Evolutionary conservation across 2,888 invertebrate genomes (phyloP), one percentile per base, ranked within the genome.

Genomic region (Ceramica pisi): DNA sequence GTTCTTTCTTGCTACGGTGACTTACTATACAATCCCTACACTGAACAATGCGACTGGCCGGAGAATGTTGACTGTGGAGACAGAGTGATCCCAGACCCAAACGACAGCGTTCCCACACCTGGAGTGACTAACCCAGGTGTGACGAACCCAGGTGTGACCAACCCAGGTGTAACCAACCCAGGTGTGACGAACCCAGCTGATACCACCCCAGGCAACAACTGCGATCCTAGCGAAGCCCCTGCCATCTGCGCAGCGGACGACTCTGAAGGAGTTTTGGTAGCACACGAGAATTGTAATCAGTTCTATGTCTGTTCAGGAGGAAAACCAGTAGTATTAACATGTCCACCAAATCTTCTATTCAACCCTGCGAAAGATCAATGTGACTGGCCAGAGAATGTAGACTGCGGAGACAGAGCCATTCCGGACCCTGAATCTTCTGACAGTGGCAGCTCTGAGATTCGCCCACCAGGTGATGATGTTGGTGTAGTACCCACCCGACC

Each of bases 271-370:
- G 62, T 81, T 10, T 67, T 91, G 0, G 77, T 91, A 0, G 89
- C 89, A 5, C 88, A 91, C 46, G 90, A 90, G 71, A 86, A 88
- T 56, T 91, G 91, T 67, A 87, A 90, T 55, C 80, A 90, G 61
- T 92, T 89, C 75, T 91, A 90, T 70, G 75, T 75, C 9, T 91
- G 91, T 44, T 53, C 19, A 5, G 23, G 72, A 4, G 90, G 91
- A 0, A 60, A 51, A 19, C 89, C 90, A 0, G 84, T 90, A 7
- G 75, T 75, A 0, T 12, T 85, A 0, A 31, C 9, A 3, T 92
- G 92, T 44, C 74, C 78, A 4, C 50, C 23, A 0, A 73, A 63
- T 19, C 84, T 90, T 0, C 19, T 89, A 1, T 92, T 84, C 70
- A 88, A 91, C 53, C 86, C 89, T 0, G 46, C 74, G 10, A 87